Conservation (phyloP, 2,888 invertebrate species). For the Oscheius sp. region DNA sequence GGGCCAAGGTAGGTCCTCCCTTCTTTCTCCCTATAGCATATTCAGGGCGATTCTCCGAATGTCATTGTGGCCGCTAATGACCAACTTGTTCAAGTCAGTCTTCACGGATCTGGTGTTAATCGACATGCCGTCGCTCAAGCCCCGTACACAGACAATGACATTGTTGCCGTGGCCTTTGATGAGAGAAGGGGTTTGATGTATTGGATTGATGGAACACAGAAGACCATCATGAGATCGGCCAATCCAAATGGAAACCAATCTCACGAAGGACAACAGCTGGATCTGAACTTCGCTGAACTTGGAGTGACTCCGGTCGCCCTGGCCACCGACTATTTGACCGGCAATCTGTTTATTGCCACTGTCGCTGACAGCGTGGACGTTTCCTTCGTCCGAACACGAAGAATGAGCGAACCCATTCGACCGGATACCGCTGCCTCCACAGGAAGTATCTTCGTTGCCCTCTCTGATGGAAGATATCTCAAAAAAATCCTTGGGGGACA, state of each 20-base stretch:
- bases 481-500: conserved; percentile 76
- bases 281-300: conserved; percentile 63
- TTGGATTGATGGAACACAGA: conserved; percentile 84
- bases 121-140: conserved; percentile 63
- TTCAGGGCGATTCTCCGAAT: conserved; percentile 43
- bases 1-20: conserved; percentile 58
- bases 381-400: conserved; percentile 45
- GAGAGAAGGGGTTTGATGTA: conserved; percentile 81
- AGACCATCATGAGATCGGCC: conserved; percentile 55
- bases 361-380: conserved; percentile 39
- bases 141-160: conserved; percentile 81
- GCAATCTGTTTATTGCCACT: conserved; percentile 64
- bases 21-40: not conserved
- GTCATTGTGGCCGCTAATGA: conserved; percentile 65
- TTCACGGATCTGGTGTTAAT: conserved; percentile 63
- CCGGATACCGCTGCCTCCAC: conserved; percentile 62
- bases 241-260: conserved; percentile 67
- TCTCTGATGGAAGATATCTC: conserved; percentile 82
- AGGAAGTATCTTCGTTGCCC: conserved; percentile 83
- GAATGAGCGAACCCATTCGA: conserved; percentile 61
- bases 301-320: conserved; percentile 81
- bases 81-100: conserved; percentile 59
- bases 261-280: conserved; percentile 67
- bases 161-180: conserved; percentile 83
- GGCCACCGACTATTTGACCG: conserved; percentile 91